Conservation (phyloP, 2,797 vertebrate species). For the Eulemur albifrons region DNA sequence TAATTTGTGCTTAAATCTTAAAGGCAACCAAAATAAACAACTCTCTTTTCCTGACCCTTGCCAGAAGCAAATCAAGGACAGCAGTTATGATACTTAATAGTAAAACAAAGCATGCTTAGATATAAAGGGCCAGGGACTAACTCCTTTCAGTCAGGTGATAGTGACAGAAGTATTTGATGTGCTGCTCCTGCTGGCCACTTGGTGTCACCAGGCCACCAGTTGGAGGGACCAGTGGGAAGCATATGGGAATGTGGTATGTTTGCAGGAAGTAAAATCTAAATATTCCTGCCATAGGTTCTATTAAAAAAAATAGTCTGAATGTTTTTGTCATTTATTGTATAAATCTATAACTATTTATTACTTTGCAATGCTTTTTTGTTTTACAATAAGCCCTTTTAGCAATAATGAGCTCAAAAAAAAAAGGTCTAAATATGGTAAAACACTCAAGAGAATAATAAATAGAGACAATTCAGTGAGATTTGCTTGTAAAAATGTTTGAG, state of each 20-base stretch:
- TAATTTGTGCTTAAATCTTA: constrained; percentile 37
- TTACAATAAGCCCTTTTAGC: background rate
- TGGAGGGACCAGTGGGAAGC: background rate
- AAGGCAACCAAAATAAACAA: background rate
- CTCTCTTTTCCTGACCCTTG: constrained; percentile 23
- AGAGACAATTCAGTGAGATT: background rate
- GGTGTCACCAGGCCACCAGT: constrained; percentile 20
- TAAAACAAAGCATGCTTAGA: background rate
- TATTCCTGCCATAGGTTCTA: background rate
- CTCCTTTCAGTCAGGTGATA: background rate
- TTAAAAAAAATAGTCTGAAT: background rate
- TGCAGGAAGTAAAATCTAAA: background rate
- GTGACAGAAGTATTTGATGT: background rate
- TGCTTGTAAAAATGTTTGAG: constrained; percentile 35
- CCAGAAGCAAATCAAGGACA: background rate
- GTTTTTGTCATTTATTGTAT: constrained; percentile 12
- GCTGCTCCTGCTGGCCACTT: constrained; percentile 34
- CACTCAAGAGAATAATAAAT: background rate
- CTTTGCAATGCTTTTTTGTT: constrained; percentile 6
- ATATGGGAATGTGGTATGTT: background rate
- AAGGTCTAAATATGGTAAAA: constrained; percentile 1
- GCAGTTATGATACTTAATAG: background rate
- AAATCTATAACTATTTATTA: background rate
- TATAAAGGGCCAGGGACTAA: background rate
- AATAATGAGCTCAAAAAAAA: constrained; percentile 38